Base-by-base conservation (phyloP, 2,888 invertebrate genomes). In the Chirona hameri region DNA sequence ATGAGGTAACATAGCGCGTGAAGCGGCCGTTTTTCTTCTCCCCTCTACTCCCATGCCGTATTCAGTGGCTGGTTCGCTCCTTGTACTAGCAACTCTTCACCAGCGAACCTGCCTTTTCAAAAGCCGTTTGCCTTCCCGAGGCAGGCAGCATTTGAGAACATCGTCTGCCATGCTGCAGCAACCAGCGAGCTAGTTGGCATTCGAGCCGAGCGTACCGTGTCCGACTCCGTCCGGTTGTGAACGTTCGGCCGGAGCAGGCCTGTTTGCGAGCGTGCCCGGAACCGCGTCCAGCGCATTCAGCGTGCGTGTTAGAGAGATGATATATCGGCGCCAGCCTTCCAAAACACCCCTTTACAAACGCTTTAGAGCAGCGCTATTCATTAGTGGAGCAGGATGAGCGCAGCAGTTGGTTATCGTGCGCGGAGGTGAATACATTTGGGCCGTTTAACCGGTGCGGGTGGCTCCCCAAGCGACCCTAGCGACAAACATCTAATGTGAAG, bases 301-400 rank as follows among this genome's bases (percentile, higher is more conserved):
- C 76, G 76, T 10, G 39, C 76, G 24, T 39, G 76, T 46, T 46
- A 15, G 76, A 21, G 24, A 76, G 39, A 76, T 76, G 76, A 76
- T 46, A 10, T 46, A 76, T 46, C 18, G 76, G 5, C 18, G 46
- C 76, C 46, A 24, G 24, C 76, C 39, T 24, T 76, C 76, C 46
- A 76, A 76, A 76, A 39, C 76, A 46, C 39, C 76, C 24, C 76
- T 76, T 76, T 76, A 76, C 76, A 76, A 46, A 76, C 76, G 76
- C 46, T 39, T 46, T 46, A 46, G 76, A 39, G 76, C 76, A 46
- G 76, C 21, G 21, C 76, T 76, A 76, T 76, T 76, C 76, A 76
- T 76, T 76, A 76, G 39, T 5, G 24, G 7, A 14, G 10, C 76
- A 39, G 76, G 39, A 24, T 46, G 39, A 46, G 76, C 12, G 24